Conservation (phyloP, 2,113 vertebrate genomes). For the Martes martes region DNA sequence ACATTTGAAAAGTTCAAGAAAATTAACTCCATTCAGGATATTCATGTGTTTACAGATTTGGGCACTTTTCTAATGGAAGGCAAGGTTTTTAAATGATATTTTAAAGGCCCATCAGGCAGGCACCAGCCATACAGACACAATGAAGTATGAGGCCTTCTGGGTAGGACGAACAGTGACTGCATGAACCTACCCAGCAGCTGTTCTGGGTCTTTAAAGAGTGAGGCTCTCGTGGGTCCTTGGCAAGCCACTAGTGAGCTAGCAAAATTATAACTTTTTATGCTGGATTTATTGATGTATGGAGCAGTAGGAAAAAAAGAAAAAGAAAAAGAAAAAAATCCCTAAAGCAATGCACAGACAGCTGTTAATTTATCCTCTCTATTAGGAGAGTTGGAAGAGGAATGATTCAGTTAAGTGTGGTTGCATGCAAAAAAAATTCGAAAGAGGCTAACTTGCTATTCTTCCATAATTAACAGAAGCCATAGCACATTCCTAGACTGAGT, state of each 20-base stretch:
- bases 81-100: neutral
- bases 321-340: neutral
- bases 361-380: constrained; percentile 11
- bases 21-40: neutral
- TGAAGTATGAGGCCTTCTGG: neutral
- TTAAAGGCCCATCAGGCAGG: neutral
- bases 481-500: neutral
- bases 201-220: neutral
- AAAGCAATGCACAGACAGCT: constrained; percentile 17
- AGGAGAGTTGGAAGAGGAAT: neutral
- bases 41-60: neutral
- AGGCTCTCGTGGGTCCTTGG: neutral
- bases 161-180: neutral
- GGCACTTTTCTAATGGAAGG: neutral
- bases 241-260: neutral
- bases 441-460: constrained; percentile 2
- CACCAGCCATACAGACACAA: neutral
- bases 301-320: neutral
- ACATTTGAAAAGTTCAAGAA: neutral
- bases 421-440: neutral
- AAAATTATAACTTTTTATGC: constrained; percentile 29
- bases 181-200: neutral
- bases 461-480: neutral
- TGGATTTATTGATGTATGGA: neutral
- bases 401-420: neutral